Base-by-base conservation (phyloP, 2,797 vertebrate genomes). In the Gymnothorax javanicus region DNA sequence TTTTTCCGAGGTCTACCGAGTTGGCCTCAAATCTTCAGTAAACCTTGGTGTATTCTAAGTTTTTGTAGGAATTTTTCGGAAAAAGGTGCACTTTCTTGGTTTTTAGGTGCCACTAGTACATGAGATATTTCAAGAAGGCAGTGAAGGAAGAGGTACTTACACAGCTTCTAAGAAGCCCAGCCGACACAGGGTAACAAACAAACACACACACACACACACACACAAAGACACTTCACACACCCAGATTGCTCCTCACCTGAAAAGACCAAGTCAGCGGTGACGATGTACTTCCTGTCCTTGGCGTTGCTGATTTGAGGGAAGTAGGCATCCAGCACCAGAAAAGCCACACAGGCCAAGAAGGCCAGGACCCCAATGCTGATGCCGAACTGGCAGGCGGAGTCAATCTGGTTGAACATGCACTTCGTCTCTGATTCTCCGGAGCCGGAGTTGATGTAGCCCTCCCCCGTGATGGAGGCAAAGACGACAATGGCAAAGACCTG, bases 401-500 rank as follows among this genome's bases (percentile, higher is more conserved):
- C 95, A 0, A 95, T 97, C 0, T 0, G 0, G 86, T 98, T 97
- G 92, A 97, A 99, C 54, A 99, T 88, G 88, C 98, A 99, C 8
- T 54, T 15, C 2, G 84, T 0, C 0, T 64, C 0, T 0, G 0
- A 0, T 0, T 11, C 0, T 0, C 0, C 0, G 0, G 0, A 0
- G 0, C 0, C 0, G 0, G 0, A 0, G 89, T 96, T 98, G 3
- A 12, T 50, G 89, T 98, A 98, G 84, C 98, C 98, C 84, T 98
- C 98, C 0, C 93, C 95, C 0, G 97, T 93, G 90, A 99, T 97
- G 83, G 97, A 97, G 0, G 96, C 92, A 91, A 99, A 99, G 4
- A 98, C 98, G 7, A 99, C 95, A 43, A 99, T 94, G 60, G 98
- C 93, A 1, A 98, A 98, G 58, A 98, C 0, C 98, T 99, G 92